Base-by-base conservation (phyloP, 2,888 invertebrate species). In the Sinodicranocentrus sp. region DNA sequence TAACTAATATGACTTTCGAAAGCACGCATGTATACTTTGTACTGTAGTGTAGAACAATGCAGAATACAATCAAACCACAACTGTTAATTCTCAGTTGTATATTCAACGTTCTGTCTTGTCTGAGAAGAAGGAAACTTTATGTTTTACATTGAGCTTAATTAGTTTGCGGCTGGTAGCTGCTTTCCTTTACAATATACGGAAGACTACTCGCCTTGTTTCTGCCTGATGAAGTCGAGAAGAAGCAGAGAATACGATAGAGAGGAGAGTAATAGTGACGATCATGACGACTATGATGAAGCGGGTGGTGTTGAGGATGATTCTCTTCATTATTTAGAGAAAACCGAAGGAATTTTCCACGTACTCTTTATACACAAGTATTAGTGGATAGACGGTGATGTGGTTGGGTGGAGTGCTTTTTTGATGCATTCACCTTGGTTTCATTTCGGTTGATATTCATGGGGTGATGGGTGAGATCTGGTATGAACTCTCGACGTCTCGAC, bases 261-360 rank as follows among this genome's bases (percentile, higher is more conserved):
- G 57, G 3, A n/a, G 48, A 17, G 3, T 13, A 15, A 48, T 48
- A 15, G 15, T 48, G 17, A 48, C 15, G 68, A 39, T 61, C 23
- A 23, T n/a, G 73, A 72, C 43, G 72, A 73, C 44, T 59, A 73
- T 26, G 61, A 17, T 25, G 52, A 10, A 23, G 48, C 23, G 21
- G 43, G 61, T 61, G 61, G 61, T 73, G 44, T 44, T n/a, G 61
- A 61, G 61, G 28, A 73, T 61, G 44, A 59, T 44, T 73, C 57
- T 61, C 61, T 61, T 73, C 61, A 73, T 73, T 73, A 73, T 73
- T 73, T 73, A 73, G 61, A 10, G 44, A 44, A 71, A 73, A 59
- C 73, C 61, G 26, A 44, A 44, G 44, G 17, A 57, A 39, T 52
- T 8, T 26, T 26, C 6, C 43, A 43, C 23, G 17, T 19, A 43